Conservation (phyloP, 2,797 vertebrate genomes). For the Crypturellus tataupa region DNA sequence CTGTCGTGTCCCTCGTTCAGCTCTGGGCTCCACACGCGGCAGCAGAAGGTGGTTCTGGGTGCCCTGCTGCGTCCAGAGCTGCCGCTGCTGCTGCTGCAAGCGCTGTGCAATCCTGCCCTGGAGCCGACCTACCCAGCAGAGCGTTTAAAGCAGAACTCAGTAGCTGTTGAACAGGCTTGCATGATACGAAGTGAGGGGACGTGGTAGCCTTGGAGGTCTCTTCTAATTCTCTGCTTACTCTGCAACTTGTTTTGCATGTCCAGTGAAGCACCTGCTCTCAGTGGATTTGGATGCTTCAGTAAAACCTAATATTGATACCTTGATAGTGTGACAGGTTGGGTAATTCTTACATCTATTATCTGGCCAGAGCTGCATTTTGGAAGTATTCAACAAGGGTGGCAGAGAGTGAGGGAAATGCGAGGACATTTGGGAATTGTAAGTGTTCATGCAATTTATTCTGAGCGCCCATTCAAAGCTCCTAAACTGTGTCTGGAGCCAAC, state of each 20-base stretch:
- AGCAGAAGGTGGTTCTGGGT: too few relatives aligned
- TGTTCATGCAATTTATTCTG: background rate
- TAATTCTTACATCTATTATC: background rate
- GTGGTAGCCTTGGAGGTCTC: background rate
- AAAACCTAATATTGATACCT: background rate
- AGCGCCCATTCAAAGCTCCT: background rate
- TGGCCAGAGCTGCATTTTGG: background rate
- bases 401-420: background rate
- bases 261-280: background rate
- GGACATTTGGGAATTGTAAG: background rate
- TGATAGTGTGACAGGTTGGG: background rate
- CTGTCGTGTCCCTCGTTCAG: too few relatives aligned
- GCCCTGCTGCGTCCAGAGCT: background rate
- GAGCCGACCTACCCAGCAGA: background rate
- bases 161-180: background rate
- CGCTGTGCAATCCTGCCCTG: background rate
- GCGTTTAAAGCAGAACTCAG: background rate
- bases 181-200: fast-evolving
- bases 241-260: background rate
- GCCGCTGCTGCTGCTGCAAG: background rate
- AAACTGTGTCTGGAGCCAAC: background rate
- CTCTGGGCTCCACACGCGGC: too few relatives aligned
- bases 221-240: background rate
- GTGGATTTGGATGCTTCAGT: background rate
- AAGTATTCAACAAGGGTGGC: background rate